Evolutionary conservation across 2,888 invertebrate genomes (phyloP).

Genomic region (Apamea crenata): DNA sequence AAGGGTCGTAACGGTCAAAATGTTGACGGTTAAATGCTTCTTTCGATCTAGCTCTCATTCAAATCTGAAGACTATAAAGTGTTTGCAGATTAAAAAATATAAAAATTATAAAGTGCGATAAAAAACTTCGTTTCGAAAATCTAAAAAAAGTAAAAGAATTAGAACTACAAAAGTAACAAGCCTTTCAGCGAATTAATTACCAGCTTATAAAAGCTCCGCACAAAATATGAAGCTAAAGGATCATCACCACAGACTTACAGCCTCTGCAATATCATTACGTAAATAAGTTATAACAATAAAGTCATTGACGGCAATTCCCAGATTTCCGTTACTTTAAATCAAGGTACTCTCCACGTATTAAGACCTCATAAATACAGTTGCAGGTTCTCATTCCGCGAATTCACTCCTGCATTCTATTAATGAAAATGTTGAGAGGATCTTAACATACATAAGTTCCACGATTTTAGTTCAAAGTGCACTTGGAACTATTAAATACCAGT

Average conservation of each 20-base stretch:
- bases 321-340: slow-evolving; percentile 2
- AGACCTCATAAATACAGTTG: neutral
- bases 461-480: slow-evolving; percentile 33
- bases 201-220: neutral
- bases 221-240: neutral
- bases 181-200: neutral
- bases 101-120: no score
- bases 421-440: slow-evolving; percentile 1
- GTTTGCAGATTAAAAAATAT: no score
- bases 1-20: no score
- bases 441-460: slow-evolving; percentile 7
- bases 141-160: neutral
- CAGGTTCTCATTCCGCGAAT: neutral
- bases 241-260: neutral
- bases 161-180: neutral
- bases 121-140: no score
- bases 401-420: slow-evolving; percentile 23
- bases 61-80: no score
- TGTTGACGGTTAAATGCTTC: no score
- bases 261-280: neutral
- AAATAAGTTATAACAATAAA: neutral
- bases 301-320: neutral
- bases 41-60: no score
- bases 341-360: neutral
- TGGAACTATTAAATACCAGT: slow-evolving; percentile 35